Percentiles rank a stretch among this genome's conserved stretches.
Evolutionary conservation across 2,113 vertebrate species (phyloP).

Genomic region (Porphyrio hochstetteri): DNA sequence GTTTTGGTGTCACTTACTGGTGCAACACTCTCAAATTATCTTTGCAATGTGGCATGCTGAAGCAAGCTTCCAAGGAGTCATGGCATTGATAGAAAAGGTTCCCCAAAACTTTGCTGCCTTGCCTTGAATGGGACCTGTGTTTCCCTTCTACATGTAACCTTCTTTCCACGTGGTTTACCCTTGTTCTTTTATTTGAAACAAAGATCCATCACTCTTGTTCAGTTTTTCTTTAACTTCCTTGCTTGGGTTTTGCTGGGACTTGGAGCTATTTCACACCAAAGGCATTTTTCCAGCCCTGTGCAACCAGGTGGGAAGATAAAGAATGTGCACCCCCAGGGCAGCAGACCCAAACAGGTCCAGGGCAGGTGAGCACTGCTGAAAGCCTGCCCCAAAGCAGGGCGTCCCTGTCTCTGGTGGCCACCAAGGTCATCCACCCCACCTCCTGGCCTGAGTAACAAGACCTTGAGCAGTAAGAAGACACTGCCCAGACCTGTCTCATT

Average conservation of each 20-base stretch:
- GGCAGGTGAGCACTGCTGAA: not conserved
- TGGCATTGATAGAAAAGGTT: fast-evolving
- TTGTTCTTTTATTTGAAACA: not conserved
- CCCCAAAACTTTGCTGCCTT: not conserved
- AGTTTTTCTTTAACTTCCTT: too few species aligned
- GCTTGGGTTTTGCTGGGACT: not conserved
- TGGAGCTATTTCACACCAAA: not conserved
- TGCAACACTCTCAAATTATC: not conserved
- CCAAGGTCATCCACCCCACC: too few species aligned
- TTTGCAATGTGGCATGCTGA: fast-evolving
- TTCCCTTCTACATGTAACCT: not conserved
- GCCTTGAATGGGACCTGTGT: not conserved
- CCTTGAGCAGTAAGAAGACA: not conserved
- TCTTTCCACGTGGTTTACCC: not conserved
- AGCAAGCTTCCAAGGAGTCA: not conserved
- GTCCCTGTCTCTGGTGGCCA: not conserved
- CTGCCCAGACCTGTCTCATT: not conserved
- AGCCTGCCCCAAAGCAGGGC: not conserved
- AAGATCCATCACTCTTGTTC: too few species aligned
- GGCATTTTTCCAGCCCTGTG: not conserved
- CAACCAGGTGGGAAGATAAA: not conserved
- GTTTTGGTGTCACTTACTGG: not conserved
- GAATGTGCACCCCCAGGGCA: not conserved
- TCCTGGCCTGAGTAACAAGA: not conserved
- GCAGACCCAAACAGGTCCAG: not conserved